These are phyloP conservation scores for Pantala flavescens DNA, from an alignment of 1,140 invertebrate genomes.

Conservation along the genomic window DNA sequence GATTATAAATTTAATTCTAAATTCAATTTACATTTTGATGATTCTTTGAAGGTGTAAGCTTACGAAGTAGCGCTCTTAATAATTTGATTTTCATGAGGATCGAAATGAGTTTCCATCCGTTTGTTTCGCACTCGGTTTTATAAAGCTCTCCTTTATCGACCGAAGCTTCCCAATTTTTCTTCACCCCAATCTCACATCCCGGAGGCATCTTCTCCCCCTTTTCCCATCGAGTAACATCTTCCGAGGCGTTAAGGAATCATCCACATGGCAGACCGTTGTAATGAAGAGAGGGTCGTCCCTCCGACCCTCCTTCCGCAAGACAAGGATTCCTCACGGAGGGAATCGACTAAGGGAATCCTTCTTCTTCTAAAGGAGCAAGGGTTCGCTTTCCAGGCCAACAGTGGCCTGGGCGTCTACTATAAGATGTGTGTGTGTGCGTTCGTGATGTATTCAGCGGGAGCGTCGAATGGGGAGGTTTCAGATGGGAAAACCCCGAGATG, in stretches of 20 bases:
- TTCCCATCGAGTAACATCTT: not conserved
- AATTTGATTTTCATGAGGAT: too few species aligned
- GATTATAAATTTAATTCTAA: too few species aligned
- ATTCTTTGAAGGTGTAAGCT: too few species aligned
- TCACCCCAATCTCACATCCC: not conserved
- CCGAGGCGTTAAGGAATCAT: not conserved
- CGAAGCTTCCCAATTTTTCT: not conserved
- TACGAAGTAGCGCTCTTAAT: too few species aligned
- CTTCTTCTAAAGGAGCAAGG: not conserved
- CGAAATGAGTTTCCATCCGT: too few species aligned
- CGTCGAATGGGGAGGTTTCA: not conserved
- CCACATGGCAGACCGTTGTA: not conserved
- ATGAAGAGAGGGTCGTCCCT: not conserved
- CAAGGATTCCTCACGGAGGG: not conserved
- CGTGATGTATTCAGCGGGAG: not conserved
- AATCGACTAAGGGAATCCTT: not conserved
- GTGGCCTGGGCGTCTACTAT: too few species aligned
- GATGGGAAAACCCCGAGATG: conserved; percentile 7
- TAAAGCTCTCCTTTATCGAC: too few species aligned
- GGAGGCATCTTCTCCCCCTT: not conserved
- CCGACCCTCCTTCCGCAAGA: not conserved
- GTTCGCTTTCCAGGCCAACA: not conserved
- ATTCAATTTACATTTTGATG: too few species aligned
- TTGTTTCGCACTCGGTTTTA: too few species aligned
- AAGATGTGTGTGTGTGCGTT: not conserved